Base-by-base conservation (phyloP, 2,113 vertebrate genomes). In the Tetrax tetrax region DNA sequence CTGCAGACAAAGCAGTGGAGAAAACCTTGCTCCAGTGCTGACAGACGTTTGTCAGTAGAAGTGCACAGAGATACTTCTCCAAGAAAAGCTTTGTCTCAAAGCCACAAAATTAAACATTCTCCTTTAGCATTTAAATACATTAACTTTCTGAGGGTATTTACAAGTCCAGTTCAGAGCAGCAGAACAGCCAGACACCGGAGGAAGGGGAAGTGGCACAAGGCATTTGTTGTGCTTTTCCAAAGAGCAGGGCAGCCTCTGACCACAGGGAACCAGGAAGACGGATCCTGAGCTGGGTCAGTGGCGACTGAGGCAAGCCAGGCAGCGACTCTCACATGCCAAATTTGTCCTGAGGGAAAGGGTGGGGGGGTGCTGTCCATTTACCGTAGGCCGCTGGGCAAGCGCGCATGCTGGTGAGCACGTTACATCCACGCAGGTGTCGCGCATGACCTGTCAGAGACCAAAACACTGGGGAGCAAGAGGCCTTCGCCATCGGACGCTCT, bases 91-190 rank as follows among this genome's bases (percentile, higher is more conserved):
- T 77, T 93, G 95, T 90, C 96, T 95, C 95, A 94, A 95, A 97
- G 96, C 96, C 96, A 96, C 66, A 13, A 97, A 97, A 95, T 97
- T 96, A 96, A 92, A 97, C 96, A 96, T 97, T 97, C 96, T 95
- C 95, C 95, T 97, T 97, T 92, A 94, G 90, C 95, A 93, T 95
- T 97, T 97, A 97, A 97, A 96, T 97, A 97, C 96, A 91, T 97
- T 95, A 93, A 96, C 84, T 93, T 96, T 96, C 89, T 56, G 95
- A 97, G 71, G 45, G 59, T 96, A 97, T 97, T 94, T 97, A 97
- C 97, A 97, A 84, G 85, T 97, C 93, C 97, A 97, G 96, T 96
- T 97, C 88, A 93, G 90, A 97, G 97, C 93, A 97, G 96, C 96
- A 96, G 90, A 97, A 92, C 53, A 83, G 94, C 92, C 19, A 88